Percentiles rank a stretch among this genome's conserved stretches.
phyloP scores from a whole-genome alignment of 2,888 invertebrate genomes.

The Yponomeuta evonymella region DNA sequence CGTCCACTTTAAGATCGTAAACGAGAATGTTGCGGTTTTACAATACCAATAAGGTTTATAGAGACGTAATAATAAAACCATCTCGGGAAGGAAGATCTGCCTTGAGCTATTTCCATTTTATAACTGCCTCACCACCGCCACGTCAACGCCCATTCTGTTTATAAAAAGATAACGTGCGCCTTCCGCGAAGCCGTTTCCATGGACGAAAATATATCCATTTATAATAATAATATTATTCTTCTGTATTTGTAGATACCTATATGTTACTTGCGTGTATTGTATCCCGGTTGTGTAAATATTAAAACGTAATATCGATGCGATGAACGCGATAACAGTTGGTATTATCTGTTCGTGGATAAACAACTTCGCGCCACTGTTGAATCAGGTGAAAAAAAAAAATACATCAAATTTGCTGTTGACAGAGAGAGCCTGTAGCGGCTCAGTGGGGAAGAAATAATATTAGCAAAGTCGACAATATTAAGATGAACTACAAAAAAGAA shows the following conservation, averaged over 20 bases:
- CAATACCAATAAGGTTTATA: slow-evolving; percentile 2
- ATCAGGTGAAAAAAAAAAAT: neutral
- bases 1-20: neutral
- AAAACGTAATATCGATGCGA: neutral
- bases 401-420: neutral
- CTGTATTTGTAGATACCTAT: neutral
- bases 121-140: slow-evolving; percentile 27
- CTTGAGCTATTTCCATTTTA: slow-evolving; percentile 36
- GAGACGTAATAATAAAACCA: neutral
- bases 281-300: slow-evolving; percentile 7
- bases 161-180: slow-evolving; percentile 28
- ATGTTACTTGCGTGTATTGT: slow-evolving; percentile 5
- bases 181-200: slow-evolving; percentile 23
- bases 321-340: neutral
- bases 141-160: slow-evolving; percentile 22
- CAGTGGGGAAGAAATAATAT: neutral
- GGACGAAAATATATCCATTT: slow-evolving; percentile 15
- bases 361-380: neutral
- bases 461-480: neutral
- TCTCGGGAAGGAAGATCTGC: slow-evolving; percentile 7
- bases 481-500: neutral
- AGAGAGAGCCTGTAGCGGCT: neutral
- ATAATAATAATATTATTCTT: neutral
- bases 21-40: neutral
- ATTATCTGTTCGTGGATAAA: neutral